Conservation (phyloP, 2,888 invertebrate species). For the Thera obeliscata region DNA sequence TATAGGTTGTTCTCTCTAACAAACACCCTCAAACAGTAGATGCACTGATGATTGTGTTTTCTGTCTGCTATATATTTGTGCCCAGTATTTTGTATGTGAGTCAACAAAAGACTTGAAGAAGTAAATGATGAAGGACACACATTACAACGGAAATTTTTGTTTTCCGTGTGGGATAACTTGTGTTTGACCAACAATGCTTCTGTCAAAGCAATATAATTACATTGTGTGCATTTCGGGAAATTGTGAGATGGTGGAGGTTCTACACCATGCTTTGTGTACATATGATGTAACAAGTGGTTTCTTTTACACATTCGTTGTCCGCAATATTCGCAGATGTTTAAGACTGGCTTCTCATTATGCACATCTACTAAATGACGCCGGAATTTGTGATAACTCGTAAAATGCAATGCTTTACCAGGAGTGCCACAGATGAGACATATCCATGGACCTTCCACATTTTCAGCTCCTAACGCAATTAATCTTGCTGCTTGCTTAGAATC, state of each 20-base stretch:
- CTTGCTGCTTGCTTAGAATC: constrained; percentile 86
- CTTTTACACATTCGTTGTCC: constrained; percentile 90
- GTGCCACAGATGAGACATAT: constrained; percentile 90
- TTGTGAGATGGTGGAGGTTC: constrained; percentile 88
- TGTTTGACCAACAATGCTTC: constrained; percentile 89
- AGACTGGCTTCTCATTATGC: constrained; percentile 91
- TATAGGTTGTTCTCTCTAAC: constrained; percentile 88
- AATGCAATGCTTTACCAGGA: constrained; percentile 87
- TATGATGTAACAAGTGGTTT: constrained; percentile 90
- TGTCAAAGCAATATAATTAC: constrained; percentile 90
- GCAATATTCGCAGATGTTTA: constrained; percentile 92
- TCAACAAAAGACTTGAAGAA: constrained; percentile 66
- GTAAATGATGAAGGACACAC: constrained; percentile 83
- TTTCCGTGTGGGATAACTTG: constrained; percentile 85
- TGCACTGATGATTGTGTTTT: constrained; percentile 84
- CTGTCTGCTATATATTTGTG: constrained; percentile 77
- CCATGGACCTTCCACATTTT: constrained; percentile 90
- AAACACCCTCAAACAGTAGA: constrained; percentile 90
- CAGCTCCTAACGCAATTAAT: constrained; percentile 85
- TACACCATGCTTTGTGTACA: constrained; percentile 91
- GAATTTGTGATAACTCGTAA: constrained; percentile 91
- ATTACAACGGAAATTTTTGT: constrained; percentile 70
- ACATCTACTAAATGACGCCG: constrained; percentile 92
- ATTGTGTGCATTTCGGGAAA: constrained; percentile 92
- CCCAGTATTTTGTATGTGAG: constrained; percentile 84